Conservation (phyloP, 2,888 invertebrate genomes). For the Drosophila paracracens region DNA sequence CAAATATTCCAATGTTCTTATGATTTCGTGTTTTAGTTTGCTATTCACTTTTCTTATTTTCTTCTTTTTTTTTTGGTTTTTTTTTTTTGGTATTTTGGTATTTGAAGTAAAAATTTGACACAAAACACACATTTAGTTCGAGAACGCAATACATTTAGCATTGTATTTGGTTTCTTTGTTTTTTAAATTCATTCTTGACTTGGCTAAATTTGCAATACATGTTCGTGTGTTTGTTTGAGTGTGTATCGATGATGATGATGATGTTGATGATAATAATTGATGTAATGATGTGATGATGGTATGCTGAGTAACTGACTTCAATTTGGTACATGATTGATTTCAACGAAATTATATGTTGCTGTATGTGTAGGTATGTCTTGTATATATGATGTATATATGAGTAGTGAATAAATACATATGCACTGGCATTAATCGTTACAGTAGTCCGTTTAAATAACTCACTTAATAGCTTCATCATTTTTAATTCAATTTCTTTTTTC, state of each 20-base stretch:
- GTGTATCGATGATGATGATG: constrained; percentile 15
- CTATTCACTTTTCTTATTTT: constrained; percentile 49
- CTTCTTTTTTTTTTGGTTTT: constrained; percentile 28
- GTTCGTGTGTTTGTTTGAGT: constrained; percentile 20
- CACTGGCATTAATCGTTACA: constrained; percentile 69
- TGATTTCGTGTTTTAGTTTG: constrained; percentile 46
- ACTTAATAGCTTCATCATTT: constrained; percentile 63
- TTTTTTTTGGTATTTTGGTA: constrained; percentile 40
- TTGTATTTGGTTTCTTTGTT: constrained; percentile 51
- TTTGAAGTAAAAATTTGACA: constrained; percentile 77
- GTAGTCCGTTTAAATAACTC: constrained; percentile 71
- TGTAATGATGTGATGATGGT: constrained; percentile 3
- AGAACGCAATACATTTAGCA: constrained; percentile 73
- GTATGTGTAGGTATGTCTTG: constrained; percentile 59
- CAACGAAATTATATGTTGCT: constrained; percentile 44
- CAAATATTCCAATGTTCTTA: constrained; percentile 56
- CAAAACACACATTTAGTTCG: constrained; percentile 78
- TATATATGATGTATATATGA: constrained; percentile 65
- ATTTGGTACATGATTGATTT: constrained; percentile 40
- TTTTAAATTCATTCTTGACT: constrained; percentile 46
- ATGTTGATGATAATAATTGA: constrained; percentile 23
- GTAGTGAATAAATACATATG: constrained; percentile 76
- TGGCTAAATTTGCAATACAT: constrained; percentile 60
- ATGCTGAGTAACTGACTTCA: constrained; percentile 36
- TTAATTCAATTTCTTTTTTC: not conserved